Evolutionary conservation across 2,888 invertebrate species (phyloP).

Genomic region (Cephus runcator): DNA sequence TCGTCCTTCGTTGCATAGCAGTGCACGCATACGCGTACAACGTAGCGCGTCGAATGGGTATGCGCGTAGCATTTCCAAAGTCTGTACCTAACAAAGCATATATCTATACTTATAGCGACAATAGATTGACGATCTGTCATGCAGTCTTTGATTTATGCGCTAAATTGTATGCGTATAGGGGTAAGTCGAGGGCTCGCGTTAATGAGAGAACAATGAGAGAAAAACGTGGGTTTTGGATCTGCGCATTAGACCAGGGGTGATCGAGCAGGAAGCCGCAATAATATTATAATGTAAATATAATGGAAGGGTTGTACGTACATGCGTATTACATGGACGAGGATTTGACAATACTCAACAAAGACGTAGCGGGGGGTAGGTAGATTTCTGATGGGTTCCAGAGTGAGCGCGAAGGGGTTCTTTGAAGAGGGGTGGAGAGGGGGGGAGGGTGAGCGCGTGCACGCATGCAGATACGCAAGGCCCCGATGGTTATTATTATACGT

Average conservation of each 20-base stretch:
- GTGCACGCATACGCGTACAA: not conserved
- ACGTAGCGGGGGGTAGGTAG: slow-evolving; percentile 1
- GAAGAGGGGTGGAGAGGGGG: slow-evolving; percentile 18
- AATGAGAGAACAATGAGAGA: slow-evolving; percentile 1
- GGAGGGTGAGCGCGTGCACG: not conserved
- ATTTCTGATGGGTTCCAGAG: not conserved
- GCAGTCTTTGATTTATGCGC: not conserved
- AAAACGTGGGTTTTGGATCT: not conserved
- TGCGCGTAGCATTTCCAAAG: not conserved
- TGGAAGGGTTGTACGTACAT: not conserved
- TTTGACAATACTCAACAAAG: slow-evolving; percentile 23
- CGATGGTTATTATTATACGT: slow-evolving; percentile 24
- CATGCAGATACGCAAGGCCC: slow-evolving; percentile 13
- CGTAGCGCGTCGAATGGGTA: not conserved
- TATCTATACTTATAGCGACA: not conserved
- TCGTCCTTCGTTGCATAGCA: not conserved
- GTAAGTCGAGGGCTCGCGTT: not conserved
- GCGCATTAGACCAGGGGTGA: not conserved
- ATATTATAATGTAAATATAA: slow-evolving; percentile 11
- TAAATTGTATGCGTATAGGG: not conserved
- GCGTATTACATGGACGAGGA: not conserved
- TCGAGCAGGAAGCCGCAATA: slow-evolving; percentile 33
- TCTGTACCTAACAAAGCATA: not conserved
- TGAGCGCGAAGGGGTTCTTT: slow-evolving; percentile 16
- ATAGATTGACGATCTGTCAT: not conserved